These are phyloP conservation scores for Eustalomyia histrio DNA, from an alignment of 2,888 invertebrate genomes.

Conservation along the genomic window DNA sequence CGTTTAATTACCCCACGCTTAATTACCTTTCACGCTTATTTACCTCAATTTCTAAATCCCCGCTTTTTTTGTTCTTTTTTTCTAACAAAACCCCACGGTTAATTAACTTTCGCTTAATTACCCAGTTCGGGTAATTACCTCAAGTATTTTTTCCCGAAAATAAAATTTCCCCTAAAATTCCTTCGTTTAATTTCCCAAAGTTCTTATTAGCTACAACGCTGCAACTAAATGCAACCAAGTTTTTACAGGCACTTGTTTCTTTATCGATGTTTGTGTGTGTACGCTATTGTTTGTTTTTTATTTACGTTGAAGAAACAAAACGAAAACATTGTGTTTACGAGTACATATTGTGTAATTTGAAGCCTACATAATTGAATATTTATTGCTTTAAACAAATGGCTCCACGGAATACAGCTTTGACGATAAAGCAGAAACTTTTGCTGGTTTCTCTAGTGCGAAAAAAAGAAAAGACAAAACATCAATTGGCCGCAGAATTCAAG, in stretches of 20 bases:
- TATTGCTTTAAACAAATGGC: slow-evolving; percentile 3
- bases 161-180: background rate
- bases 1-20: background rate
- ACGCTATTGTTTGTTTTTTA: too few relatives aligned
- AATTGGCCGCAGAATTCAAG: slow-evolving; percentile 12
- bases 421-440: slow-evolving; percentile 13
- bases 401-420: slow-evolving; percentile 18
- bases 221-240: too few relatives aligned
- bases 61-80: too few relatives aligned
- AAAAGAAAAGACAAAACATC: too few relatives aligned
- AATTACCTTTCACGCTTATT: background rate
- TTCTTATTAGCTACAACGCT: background rate
- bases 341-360: too few relatives aligned
- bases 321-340: too few relatives aligned
- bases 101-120: too few relatives aligned
- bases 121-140: too few relatives aligned
- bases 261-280: too few relatives aligned
- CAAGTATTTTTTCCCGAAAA: background rate
- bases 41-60: background rate
- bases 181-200: background rate
- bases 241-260: too few relatives aligned
- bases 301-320: too few relatives aligned
- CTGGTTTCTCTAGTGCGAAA: background rate
- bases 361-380: too few relatives aligned
- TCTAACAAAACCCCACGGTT: background rate